Conservation (phyloP, 2,113 vertebrate genomes). For the Oriolus oriolus region DNA sequence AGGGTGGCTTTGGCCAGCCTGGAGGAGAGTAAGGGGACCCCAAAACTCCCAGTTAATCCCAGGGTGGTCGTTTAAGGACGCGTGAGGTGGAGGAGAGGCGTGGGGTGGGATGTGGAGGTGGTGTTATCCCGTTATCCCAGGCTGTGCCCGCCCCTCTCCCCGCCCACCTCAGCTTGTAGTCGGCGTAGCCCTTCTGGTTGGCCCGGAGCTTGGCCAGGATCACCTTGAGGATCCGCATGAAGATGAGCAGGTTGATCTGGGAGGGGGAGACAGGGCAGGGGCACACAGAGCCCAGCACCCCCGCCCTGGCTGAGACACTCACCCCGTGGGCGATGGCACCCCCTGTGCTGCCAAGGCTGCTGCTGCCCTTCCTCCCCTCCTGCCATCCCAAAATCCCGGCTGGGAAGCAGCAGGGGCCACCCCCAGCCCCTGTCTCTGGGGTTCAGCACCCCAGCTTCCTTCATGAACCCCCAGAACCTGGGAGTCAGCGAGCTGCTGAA, state of each 20-base stretch:
- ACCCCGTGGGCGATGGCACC: neutral
- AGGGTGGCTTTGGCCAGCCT: constrained; percentile 83
- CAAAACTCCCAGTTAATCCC: neutral
- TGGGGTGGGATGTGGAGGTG: neutral
- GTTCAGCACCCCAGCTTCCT: neutral
- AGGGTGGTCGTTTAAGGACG: fast-evolving
- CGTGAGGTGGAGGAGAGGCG: neutral
- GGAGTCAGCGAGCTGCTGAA: neutral
- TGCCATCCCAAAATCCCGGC: neutral
- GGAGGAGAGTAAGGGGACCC: neutral
- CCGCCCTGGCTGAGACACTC: neutral
- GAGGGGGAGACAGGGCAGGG: neutral
- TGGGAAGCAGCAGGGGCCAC: neutral
- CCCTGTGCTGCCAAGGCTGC: neutral
- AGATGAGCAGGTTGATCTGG: constrained; percentile 72
- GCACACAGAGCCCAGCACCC: neutral
- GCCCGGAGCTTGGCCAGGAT: constrained; percentile 82
- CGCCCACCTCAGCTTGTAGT: constrained; percentile 78
- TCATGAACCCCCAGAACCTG: fast-evolving
- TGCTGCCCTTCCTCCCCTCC: neutral
- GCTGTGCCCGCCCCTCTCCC: neutral
- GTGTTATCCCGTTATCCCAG: neutral
- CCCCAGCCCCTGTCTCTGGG: neutral
- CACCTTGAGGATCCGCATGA: constrained; percentile 76
- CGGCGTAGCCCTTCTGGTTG: constrained; percentile 73